A percentile compares a stretch with the other conserved stretches of the same genome.
Conservation (phyloP, 2,113 vertebrate species). For the Lepus timidus region DNA sequence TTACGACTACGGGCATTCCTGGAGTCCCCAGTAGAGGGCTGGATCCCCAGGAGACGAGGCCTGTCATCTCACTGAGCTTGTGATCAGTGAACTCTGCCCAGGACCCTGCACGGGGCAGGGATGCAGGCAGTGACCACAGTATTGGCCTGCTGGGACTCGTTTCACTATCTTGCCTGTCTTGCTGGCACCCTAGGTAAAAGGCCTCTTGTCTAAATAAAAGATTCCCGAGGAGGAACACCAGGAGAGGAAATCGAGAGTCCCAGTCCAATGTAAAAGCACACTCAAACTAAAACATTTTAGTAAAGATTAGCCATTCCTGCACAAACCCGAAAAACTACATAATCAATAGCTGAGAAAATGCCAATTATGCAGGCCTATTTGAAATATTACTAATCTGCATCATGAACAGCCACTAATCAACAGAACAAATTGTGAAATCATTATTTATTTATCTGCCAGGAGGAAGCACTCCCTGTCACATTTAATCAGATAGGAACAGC, state of each 20-base stretch:
- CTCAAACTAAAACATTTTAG: slow-evolving; percentile 26
- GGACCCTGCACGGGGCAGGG: rapidly evolving
- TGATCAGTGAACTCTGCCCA: neutral
- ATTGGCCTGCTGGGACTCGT: rapidly evolving
- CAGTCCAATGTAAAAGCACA: neutral
- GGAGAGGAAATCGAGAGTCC: neutral
- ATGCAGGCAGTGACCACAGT: neutral
- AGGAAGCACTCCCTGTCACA: slow-evolving; percentile 65
- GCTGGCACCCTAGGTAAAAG: neutral
- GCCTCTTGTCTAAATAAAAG: neutral
- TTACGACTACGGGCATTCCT: rapidly evolving
- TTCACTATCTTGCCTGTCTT: neutral
- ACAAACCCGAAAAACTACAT: slow-evolving; percentile 54
- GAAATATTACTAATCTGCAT: slow-evolving; percentile 76
- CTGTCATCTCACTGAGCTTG: neutral
- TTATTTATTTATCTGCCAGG: slow-evolving; percentile 71
- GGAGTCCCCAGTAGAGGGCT: neutral
- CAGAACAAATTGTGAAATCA: slow-evolving; percentile 75
- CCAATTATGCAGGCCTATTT: slow-evolving; percentile 67
- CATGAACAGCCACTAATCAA: slow-evolving; percentile 72
- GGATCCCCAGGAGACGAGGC: neutral
- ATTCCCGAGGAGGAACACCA: neutral
- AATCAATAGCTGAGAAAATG: slow-evolving; percentile 77
- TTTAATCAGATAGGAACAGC: slow-evolving; percentile 70
- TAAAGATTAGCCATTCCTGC: slow-evolving; percentile 58